A percentile compares a stretch with the other conserved stretches of the same genome.
phyloP scores from a whole-genome alignment of 2,113 vertebrate genomes.

The Mionectes macconnelli region DNA sequence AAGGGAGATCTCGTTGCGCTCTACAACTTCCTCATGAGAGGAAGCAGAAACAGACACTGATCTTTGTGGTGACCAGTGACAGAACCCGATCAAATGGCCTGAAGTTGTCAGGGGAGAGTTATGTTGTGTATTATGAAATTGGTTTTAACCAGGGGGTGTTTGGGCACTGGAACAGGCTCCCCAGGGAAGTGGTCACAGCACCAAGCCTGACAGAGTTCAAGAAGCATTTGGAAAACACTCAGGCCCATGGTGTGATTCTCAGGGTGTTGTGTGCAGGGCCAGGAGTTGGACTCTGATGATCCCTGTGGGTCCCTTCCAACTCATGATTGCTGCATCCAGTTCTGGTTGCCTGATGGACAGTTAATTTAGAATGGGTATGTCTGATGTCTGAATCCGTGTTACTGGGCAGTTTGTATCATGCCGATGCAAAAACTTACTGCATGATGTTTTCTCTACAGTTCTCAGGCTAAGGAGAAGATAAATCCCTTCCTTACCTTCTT shows the following conservation, averaged over 20 bases:
- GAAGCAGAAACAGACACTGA: not conserved
- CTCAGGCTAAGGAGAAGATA: not conserved
- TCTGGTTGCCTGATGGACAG: not conserved
- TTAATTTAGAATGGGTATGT: not conserved
- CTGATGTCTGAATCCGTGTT: not conserved
- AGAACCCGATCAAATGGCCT: not conserved
- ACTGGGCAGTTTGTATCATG: not conserved
- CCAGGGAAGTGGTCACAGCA: not conserved
- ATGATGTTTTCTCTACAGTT: not conserved
- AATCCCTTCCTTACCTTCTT: not conserved
- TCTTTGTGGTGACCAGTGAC: not conserved
- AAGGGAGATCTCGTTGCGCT: not conserved
- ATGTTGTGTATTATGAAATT: not conserved
- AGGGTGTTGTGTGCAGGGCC: not conserved
- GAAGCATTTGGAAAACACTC: not conserved
- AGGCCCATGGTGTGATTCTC: too few relatives aligned
- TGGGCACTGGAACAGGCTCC: not conserved
- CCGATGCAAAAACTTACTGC: not conserved
- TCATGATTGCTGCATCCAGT: not conserved
- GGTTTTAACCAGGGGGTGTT: not conserved
- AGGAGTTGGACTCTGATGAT: not conserved
- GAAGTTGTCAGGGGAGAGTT: not conserved
- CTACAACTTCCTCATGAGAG: not conserved
- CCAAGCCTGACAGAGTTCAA: not conserved
- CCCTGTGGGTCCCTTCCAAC: not conserved